Evolutionary conservation across 1,140 invertebrate species (phyloP).

Genomic region (Chymomyza costata): DNA sequence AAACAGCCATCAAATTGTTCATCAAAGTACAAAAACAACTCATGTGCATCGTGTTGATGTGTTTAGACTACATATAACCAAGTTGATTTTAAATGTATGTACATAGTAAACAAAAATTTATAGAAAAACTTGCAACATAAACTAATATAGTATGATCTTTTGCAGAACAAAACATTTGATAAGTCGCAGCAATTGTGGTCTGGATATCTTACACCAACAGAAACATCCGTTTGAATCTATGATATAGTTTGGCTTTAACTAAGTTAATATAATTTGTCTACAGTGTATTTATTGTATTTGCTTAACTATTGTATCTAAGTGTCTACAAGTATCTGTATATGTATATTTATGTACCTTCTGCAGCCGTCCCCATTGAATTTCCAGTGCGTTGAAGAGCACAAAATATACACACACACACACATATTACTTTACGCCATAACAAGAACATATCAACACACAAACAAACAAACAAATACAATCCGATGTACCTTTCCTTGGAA

Average conservation of each 20-base stretch:
- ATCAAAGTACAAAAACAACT: slow-evolving; percentile 1
- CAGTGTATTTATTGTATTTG: slow-evolving; percentile 25
- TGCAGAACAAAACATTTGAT: slow-evolving; percentile 70
- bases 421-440: slow-evolving; percentile 2
- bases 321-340: slow-evolving; percentile 33
- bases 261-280: slow-evolving; percentile 27
- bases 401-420: slow-evolving; percentile 11
- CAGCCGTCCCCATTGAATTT: slow-evolving; percentile 13
- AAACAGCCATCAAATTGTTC: slow-evolving; percentile 10
- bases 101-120: no score
- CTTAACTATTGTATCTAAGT: slow-evolving; percentile 28
- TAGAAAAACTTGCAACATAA: no score
- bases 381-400: slow-evolving; percentile 33
- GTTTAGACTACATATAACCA: slow-evolving; percentile 20
- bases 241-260: slow-evolving; percentile 37
- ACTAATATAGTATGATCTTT: slow-evolving; percentile 34
- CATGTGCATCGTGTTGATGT: slow-evolving; percentile 39
- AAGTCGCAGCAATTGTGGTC: slow-evolving; percentile 70
- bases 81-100: slow-evolving; percentile 23
- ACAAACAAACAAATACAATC: slow-evolving; percentile 1
- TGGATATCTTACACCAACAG: slow-evolving; percentile 71
- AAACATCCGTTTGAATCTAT: slow-evolving; percentile 74
- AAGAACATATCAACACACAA: slow-evolving; percentile 27
- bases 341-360: slow-evolving; percentile 16
- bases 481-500: slow-evolving; percentile 19